A percentile compares a stretch with the other conserved stretches of the same genome.
Evolutionary conservation across 2,888 invertebrate species (phyloP).

Genomic region (Apamea crenata): DNA sequence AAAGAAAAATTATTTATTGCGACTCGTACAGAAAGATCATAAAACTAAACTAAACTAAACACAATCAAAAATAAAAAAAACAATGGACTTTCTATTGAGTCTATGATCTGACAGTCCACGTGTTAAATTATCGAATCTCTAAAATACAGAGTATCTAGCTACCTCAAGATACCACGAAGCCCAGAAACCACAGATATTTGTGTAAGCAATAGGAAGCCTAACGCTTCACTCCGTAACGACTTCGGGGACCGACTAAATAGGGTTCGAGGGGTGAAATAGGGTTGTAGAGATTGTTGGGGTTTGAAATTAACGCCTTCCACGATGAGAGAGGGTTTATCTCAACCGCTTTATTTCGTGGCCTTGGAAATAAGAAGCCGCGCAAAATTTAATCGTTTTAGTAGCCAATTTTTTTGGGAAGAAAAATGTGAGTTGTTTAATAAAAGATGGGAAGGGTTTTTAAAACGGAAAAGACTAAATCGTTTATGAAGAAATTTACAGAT

Average conservation of each 20-base stretch:
- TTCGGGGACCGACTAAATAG: slow-evolving; percentile 31
- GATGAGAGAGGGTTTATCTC: slow-evolving; percentile 37
- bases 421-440: background rate
- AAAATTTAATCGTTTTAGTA: slow-evolving; percentile 9
- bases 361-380: background rate
- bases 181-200: slow-evolving; percentile 21
- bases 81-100: too few relatives aligned
- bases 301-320: slow-evolving; percentile 39
- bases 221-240: slow-evolving; percentile 29
- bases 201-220: slow-evolving; percentile 18
- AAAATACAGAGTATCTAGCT: slow-evolving; percentile 6
- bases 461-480: background rate
- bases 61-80: too few relatives aligned
- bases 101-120: too few relatives aligned
- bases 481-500: background rate
- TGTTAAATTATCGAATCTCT: slow-evolving; percentile 8
- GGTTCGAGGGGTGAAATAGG: slow-evolving; percentile 24
- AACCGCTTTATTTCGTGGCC: slow-evolving; percentile 19
- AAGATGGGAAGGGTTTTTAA: too few relatives aligned
- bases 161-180: slow-evolving; percentile 17
- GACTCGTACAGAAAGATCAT: too few relatives aligned
- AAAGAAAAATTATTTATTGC: too few relatives aligned
- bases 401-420: background rate
- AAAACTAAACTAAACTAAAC: too few relatives aligned
- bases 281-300: slow-evolving; percentile 23